Conservation (phyloP, 2,797 vertebrate genomes). For the Notamacropus eugenii region DNA sequence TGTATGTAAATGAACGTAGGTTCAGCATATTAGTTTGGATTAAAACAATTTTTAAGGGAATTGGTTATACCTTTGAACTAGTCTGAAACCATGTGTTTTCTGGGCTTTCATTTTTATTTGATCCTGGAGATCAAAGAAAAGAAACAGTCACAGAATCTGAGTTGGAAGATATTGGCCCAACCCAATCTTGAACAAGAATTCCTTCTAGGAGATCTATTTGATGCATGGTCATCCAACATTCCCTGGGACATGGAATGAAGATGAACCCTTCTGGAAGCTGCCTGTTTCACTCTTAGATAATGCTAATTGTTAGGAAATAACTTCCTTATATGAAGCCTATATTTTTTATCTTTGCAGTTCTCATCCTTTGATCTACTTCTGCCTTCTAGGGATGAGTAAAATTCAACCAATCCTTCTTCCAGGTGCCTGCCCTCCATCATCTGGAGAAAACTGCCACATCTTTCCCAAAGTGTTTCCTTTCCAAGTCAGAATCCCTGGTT, state of each 20-base stretch:
- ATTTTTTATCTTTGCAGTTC: neutral
- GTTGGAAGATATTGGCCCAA: neutral
- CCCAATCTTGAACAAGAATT: neutral
- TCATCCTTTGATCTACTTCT: neutral
- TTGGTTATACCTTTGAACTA: neutral
- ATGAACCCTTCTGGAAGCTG: neutral
- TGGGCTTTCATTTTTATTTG: neutral
- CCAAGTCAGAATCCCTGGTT: neutral
- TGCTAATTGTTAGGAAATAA: neutral
- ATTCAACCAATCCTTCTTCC: neutral
- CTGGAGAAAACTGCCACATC: neutral
- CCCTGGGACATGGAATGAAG: neutral
- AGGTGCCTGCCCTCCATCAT: neutral
- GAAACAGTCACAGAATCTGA: neutral
- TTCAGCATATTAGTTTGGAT: conserved; percentile 29
- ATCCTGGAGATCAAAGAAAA: neutral
- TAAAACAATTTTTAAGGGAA: neutral
- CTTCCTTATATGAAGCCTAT: neutral
- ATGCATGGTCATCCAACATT: neutral
- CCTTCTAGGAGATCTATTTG: neutral
- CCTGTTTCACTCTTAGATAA: neutral
- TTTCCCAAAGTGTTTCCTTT: neutral
- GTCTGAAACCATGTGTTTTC: neutral
- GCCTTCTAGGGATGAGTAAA: neutral
- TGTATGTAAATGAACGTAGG: neutral